phyloP scores from a whole-genome alignment of 1,140 invertebrate genomes.

The Penaeus chinensis region DNA sequence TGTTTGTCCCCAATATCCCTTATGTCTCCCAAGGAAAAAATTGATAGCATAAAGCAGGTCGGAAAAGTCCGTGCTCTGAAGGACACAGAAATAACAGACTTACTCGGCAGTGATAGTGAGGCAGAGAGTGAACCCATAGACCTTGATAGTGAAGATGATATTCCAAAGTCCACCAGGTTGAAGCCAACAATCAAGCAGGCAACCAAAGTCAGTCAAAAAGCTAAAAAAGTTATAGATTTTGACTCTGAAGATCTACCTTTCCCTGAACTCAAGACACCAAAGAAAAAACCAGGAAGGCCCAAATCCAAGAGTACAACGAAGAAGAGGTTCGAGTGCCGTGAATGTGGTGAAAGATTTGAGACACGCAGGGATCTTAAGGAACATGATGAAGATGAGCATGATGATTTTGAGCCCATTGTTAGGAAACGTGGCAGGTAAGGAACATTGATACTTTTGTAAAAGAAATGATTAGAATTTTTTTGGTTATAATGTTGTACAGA shows the following conservation, averaged over 20 bases:
- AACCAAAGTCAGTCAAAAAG: background rate
- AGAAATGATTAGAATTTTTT: too few relatives aligned
- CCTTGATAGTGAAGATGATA: background rate
- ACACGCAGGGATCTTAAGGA: slow-evolving; percentile 5
- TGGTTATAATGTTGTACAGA: too few relatives aligned
- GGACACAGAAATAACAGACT: slow-evolving; percentile 37
- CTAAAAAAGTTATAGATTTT: background rate
- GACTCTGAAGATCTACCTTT: background rate
- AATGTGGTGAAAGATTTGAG: slow-evolving; percentile 33
- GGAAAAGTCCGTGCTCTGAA: slow-evolving; percentile 42
- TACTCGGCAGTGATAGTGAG: slow-evolving; percentile 41
- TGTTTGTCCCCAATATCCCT: too few relatives aligned
- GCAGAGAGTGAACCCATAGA: background rate
- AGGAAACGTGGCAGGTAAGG: slow-evolving; percentile 34
- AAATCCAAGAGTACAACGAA: slow-evolving; percentile 33
- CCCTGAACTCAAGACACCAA: slow-evolving; percentile 14
- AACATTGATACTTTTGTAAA: too few relatives aligned
- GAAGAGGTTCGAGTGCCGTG: slow-evolving; percentile 29
- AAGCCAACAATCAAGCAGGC: background rate
- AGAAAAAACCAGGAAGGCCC: background rate
- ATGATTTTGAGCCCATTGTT: slow-evolving; percentile 11
- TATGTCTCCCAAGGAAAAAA: slow-evolving; percentile 37
- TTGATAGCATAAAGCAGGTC: slow-evolving; percentile 31
- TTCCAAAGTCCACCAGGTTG: background rate
- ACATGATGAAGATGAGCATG: slow-evolving; percentile 41